Evolutionary conservation across 2,888 invertebrate species (phyloP), one percentile per base, ranked within the genome.

Genomic region (Chirona hameri): DNA sequence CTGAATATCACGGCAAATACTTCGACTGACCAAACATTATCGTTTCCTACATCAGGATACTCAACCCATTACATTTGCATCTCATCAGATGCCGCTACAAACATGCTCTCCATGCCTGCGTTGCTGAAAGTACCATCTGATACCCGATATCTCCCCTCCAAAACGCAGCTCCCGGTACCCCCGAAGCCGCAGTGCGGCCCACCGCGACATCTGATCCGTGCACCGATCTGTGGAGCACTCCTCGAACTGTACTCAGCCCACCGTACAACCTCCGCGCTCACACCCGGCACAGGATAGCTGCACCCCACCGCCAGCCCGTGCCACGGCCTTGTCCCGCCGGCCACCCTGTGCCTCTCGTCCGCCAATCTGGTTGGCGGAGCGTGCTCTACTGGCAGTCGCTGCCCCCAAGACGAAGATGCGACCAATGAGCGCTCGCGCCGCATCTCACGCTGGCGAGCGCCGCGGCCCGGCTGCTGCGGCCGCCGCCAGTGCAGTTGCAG

Each of bases 341-440:
- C 76, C 46, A 76, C 24, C 76, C 76, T 76, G 76, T 76, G 76
- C 46, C 7, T 18, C 46, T 15, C 18, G 39, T 21, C 76, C 76
- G 76, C 76, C 76, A 76, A 76, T 76, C 76, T 76, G 76, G 76
- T 76, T 76, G 76, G 76, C 46, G 24, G 24, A 46, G 24, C 76
- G 76, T 76, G 76, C 39, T 46, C 39, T 76, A 76, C 76, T 46
- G 76, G 7, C 76, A 24, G 76, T 24, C 39, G 24, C 76, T 76
- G 76, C 76, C 76, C 76, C 76, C 39, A 39, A 76, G 76, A 76
- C 76, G 76, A 76, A 76, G 76, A 76, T 76, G 76, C 76, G 76
- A 76, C 76, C 76, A 76, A 76, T 76, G 76, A 46, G 76, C 27
- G 76, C 21, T 7, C 76, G 76, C 46, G 18, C 27, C 21, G 76